Evolutionary conservation across 2,888 invertebrate species (phyloP).

Genomic region (Eupithecia dodoneata): DNA sequence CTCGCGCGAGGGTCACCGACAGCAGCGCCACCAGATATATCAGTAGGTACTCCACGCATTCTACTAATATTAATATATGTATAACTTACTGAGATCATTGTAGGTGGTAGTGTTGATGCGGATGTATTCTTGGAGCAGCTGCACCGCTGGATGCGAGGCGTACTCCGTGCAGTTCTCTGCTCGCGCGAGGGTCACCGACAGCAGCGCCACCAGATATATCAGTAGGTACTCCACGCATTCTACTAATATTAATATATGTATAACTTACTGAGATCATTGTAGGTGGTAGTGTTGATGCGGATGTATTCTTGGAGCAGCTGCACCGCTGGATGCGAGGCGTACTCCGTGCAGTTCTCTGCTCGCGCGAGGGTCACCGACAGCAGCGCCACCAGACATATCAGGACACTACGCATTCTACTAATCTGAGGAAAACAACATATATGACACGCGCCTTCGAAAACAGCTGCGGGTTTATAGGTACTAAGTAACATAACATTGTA

Average conservation of each 20-base stretch:
- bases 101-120: slow-evolving; percentile 59
- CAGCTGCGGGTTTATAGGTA: too few relatives aligned
- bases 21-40: slow-evolving; percentile 4
- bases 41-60: background rate
- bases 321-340: slow-evolving; percentile 42
- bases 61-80: background rate
- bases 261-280: slow-evolving; percentile 56
- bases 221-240: background rate
- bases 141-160: slow-evolving; percentile 43
- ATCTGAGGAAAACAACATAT: background rate
- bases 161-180: slow-evolving; percentile 3
- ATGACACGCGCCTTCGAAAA: background rate
- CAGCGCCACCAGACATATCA: background rate
- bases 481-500: too few relatives aligned
- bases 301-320: slow-evolving; percentile 56
- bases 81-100: slow-evolving; percentile 56
- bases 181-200: background rate
- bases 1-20: background rate
- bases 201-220: slow-evolving; percentile 3
- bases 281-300: slow-evolving; percentile 58
- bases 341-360: slow-evolving; percentile 3
- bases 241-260: background rate
- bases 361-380: background rate
- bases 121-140: slow-evolving; percentile 56
- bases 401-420: background rate